Percentiles rank a stretch among this genome's conserved stretches.
Conservation (phyloP, 2,113 vertebrate genomes). For the Theristicus caerulescens region DNA sequence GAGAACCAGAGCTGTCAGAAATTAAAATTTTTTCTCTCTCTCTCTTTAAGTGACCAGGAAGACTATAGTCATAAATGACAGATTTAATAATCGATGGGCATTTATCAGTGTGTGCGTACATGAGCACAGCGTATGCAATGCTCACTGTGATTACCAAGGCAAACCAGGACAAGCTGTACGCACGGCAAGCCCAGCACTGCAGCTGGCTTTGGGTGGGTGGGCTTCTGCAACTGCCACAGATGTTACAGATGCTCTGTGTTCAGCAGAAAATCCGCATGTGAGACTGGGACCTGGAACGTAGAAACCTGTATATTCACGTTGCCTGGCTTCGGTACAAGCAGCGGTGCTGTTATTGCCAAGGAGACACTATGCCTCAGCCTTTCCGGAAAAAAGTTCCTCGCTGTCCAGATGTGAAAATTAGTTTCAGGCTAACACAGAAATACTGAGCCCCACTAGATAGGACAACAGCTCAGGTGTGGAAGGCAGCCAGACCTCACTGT, state of each 20-base stretch:
- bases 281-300: background rate
- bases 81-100: background rate
- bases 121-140: background rate
- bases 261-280: background rate
- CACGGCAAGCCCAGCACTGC: background rate
- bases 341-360: background rate
- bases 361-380: background rate
- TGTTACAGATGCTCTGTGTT: background rate
- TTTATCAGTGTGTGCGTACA: accelerated
- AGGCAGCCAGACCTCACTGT: background rate
- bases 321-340: background rate
- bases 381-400: accelerated
- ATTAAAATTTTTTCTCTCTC: too few relatives aligned
- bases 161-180: background rate
- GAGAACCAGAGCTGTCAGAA: background rate
- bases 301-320: accelerated
- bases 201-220: background rate
- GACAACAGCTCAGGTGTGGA: background rate
- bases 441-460: background rate
- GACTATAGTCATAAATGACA: background rate
- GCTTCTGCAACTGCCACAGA: background rate
- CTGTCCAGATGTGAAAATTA: background rate
- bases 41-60: background rate
- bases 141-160: background rate
- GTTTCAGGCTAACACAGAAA: background rate